Percentiles rank a stretch among this genome's conserved stretches.
Conservation (phyloP, 1,140 invertebrate species). For the Ceratina australensis region DNA sequence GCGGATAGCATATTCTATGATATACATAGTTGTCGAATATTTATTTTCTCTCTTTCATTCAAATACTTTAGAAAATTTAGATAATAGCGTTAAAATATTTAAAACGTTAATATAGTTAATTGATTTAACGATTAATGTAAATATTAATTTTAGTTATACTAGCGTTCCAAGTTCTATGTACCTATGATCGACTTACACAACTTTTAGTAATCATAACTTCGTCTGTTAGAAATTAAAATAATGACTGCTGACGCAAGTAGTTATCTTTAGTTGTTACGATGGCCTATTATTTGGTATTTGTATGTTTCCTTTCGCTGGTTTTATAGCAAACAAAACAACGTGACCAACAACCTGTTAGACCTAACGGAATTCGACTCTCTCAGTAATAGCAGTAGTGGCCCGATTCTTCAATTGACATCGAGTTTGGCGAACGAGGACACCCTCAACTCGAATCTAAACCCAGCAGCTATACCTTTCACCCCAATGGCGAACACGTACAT, state of each 20-base stretch:
- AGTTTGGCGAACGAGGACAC: constrained; percentile 76
- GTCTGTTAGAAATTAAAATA: constrained; percentile 33
- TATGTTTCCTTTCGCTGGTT: constrained; percentile 74
- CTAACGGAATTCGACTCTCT: constrained; percentile 81
- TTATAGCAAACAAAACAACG: constrained; percentile 81
- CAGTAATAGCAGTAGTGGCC: constrained; percentile 81
- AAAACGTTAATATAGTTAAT: not conserved
- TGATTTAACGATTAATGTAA: constrained; percentile 9
- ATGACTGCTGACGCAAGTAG: constrained; percentile 55
- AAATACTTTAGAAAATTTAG: constrained; percentile 18
- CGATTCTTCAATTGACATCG: constrained; percentile 75
- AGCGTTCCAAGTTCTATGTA: too few species aligned
- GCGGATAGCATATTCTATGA: not conserved
- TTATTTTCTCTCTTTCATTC: constrained; percentile 14
- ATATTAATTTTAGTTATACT: constrained; percentile 38
- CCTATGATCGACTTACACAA: constrained; percentile 33
- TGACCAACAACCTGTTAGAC: constrained; percentile 80
- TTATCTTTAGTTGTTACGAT: constrained; percentile 50
- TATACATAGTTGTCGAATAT: constrained; percentile 6
- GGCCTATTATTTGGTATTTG: constrained; percentile 70
- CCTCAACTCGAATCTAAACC: constrained; percentile 77
- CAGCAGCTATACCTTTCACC: constrained; percentile 75
- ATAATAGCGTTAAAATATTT: constrained; percentile 11
- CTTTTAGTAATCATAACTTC: constrained; percentile 45
- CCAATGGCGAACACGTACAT: constrained; percentile 74